phyloP scores from a whole-genome alignment of 2,888 invertebrate species.

The Spisula subtruncata region DNA sequence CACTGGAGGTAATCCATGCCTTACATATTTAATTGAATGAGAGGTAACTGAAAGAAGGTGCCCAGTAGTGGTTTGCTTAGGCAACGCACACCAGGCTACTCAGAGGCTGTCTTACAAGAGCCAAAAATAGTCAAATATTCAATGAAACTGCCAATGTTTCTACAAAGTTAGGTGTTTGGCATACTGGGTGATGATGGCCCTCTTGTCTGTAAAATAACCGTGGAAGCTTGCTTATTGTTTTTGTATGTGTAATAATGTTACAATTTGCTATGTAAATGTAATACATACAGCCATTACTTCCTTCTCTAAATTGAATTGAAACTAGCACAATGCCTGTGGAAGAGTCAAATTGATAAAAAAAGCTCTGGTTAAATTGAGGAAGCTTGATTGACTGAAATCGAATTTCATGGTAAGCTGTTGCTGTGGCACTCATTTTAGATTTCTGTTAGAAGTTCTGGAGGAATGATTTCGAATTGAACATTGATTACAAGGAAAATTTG shows the following conservation, averaged over 20 bases:
- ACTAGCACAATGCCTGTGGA: background rate
- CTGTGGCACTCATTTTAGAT: background rate
- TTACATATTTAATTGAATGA: too few species aligned
- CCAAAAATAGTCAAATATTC: too few species aligned
- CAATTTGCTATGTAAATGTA: background rate
- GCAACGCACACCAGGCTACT: too few species aligned
- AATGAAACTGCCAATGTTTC: too few species aligned
- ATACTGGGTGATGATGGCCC: too few species aligned
- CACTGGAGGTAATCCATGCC: too few species aligned
- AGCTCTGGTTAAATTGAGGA: background rate
- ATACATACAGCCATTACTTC: background rate
- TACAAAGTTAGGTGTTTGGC: too few species aligned
- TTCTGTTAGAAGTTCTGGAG: background rate
- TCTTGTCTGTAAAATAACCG: background rate
- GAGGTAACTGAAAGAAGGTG: too few species aligned
- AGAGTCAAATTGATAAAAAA: background rate
- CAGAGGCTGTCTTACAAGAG: too few species aligned
- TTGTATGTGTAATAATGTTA: background rate
- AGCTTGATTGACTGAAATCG: background rate
- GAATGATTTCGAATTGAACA: background rate
- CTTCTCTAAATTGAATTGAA: background rate
- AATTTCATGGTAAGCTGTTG: background rate
- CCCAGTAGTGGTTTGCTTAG: too few species aligned
- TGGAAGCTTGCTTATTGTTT: background rate
- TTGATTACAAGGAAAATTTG: slow-evolving; percentile 22